A percentile compares a stretch with the other conserved stretches of the same genome.
These are phyloP conservation scores for Rhinichthys klamathensis DNA, from an alignment of 2,113 vertebrate genomes.

Conservation along the genomic window DNA sequence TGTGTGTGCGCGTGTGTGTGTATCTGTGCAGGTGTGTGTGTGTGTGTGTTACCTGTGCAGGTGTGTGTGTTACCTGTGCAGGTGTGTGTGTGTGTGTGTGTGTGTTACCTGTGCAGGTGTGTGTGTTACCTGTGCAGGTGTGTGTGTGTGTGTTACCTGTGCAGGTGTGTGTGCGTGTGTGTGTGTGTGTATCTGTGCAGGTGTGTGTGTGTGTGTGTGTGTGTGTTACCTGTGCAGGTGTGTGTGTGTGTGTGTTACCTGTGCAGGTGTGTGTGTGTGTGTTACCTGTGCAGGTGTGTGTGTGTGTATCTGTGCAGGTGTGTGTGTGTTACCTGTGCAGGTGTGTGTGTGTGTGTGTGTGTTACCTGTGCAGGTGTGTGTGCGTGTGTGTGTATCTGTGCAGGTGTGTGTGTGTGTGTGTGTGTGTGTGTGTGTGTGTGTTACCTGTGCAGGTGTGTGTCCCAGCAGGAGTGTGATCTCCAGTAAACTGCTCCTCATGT, in stretches of 20 bases:
- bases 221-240: neutral
- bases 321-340: neutral
- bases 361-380: no score
- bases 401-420: neutral
- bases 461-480: constrained; percentile 75
- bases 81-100: no score
- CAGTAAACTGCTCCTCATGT: constrained; percentile 75
- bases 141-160: neutral
- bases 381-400: no score
- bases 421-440: neutral
- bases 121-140: no score
- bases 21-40: neutral
- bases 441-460: constrained; percentile 55
- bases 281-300: neutral
- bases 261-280: neutral
- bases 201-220: neutral
- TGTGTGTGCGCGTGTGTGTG: neutral
- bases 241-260: neutral
- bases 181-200: no score
- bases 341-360: neutral
- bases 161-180: neutral
- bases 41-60: neutral
- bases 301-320: no score
- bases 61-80: no score
- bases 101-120: neutral